Conservation (phyloP, 2,113 vertebrate genomes). For the Pogonocichla stellata region DNA sequence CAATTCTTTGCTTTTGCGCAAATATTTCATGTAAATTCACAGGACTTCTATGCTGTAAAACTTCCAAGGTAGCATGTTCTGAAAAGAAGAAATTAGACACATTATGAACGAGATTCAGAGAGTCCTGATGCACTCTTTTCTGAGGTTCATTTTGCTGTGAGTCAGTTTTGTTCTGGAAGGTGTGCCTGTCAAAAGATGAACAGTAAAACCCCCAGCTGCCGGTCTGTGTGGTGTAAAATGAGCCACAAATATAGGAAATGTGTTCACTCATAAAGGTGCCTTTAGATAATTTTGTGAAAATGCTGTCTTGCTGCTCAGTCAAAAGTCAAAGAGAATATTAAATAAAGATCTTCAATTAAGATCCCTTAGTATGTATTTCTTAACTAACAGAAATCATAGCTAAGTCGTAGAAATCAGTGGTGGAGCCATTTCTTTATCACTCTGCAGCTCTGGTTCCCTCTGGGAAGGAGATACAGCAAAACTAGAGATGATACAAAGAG, state of each 20-base stretch:
- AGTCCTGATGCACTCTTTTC: not conserved
- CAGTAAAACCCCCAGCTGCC: not conserved
- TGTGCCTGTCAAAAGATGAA: not conserved
- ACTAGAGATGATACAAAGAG: not conserved
- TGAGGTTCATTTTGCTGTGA: not conserved
- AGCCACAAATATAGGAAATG: rapidly evolving
- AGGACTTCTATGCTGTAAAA: not conserved
- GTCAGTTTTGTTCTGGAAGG: not conserved
- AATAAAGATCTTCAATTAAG: not conserved
- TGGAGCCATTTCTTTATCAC: not conserved
- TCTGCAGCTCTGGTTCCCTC: not conserved
- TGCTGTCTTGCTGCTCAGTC: not conserved
- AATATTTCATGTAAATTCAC: not conserved
- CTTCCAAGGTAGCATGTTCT: not conserved
- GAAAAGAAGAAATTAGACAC: not conserved
- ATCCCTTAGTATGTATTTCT: not conserved
- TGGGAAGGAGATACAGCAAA: not conserved
- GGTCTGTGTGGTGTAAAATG: not conserved
- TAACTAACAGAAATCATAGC: not conserved
- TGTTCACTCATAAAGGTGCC: not conserved
- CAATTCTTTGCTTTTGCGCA: not conserved
- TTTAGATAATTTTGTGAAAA: not conserved
- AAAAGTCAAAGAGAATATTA: not conserved
- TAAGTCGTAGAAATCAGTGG: not conserved
- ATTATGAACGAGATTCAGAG: not conserved